Evolutionary conservation across 2,113 vertebrate species (phyloP).

Genomic region (Amblyornis subalaris): DNA sequence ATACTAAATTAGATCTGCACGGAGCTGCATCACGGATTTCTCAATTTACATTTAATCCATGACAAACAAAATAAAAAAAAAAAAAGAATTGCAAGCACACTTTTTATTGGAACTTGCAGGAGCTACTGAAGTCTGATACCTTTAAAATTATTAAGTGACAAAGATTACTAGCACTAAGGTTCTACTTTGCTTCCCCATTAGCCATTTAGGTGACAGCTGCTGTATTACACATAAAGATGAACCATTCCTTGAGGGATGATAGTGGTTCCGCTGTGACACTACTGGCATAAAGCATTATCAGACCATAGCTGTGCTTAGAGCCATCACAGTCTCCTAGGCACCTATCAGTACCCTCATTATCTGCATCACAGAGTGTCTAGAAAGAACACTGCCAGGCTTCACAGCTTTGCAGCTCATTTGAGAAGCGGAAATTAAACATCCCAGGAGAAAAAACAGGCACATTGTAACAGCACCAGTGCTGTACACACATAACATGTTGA

Average conservation of each 20-base stretch:
- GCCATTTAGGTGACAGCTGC: constrained; percentile 87
- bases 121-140: constrained; percentile 69
- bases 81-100: not conserved
- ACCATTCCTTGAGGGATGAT: constrained; percentile 82
- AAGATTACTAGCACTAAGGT: constrained; percentile 77
- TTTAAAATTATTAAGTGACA: constrained; percentile 83
- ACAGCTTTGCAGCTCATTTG: constrained; percentile 87
- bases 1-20: constrained; percentile 68
- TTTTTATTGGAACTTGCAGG: constrained; percentile 64
- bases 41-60: constrained; percentile 66
- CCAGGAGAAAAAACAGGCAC: constrained; percentile 80
- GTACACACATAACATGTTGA: constrained; percentile 75
- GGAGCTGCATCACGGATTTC: constrained; percentile 59
- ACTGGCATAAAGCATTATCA: constrained; percentile 87
- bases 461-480: constrained; percentile 72
- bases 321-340: constrained; percentile 90
- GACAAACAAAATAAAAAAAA: constrained; percentile 39
- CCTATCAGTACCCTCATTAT: constrained; percentile 97
- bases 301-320: constrained; percentile 89
- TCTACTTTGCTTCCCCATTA: constrained; percentile 80
- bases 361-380: constrained; percentile 85
- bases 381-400: constrained; percentile 82
- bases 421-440: constrained; percentile 93
- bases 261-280: constrained; percentile 81
- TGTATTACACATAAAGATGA: constrained; percentile 83